Evolutionary conservation across 2,888 invertebrate genomes (phyloP).

Genomic region (Gymnocheta viridis): DNA sequence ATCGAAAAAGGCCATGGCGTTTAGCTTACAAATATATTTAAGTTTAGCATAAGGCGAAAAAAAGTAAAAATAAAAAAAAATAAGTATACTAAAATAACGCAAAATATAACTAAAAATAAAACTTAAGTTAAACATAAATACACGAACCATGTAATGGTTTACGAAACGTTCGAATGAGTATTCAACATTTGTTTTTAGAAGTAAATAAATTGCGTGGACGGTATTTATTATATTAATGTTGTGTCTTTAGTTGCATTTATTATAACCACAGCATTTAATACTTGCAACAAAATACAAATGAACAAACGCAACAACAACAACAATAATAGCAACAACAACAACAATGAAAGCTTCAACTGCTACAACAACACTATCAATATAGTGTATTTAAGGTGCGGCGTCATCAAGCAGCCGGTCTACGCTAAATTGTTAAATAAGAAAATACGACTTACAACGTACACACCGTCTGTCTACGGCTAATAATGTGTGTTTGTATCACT

Average conservation of each 20-base stretch:
- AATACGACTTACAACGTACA: constrained; percentile 23
- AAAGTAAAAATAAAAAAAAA: not conserved
- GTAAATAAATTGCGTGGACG: constrained; percentile 79
- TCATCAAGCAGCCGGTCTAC: constrained; percentile 68
- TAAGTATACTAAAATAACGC: constrained; percentile 42
- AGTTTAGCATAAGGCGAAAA: constrained; percentile 18
- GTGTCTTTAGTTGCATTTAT: constrained; percentile 72
- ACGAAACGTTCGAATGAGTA: constrained; percentile 49
- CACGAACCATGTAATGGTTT: constrained; percentile 40
- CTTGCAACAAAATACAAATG: constrained; percentile 57
- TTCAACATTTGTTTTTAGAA: constrained; percentile 48
- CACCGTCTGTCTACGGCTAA: not conserved
- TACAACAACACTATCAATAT: constrained; percentile 62
- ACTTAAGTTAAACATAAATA: constrained; percentile 2
- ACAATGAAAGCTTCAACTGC: constrained; percentile 25
- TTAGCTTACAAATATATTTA: constrained; percentile 60
- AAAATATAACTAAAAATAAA: constrained; percentile 42
- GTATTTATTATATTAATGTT: constrained; percentile 78
- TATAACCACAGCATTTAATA: constrained; percentile 68
- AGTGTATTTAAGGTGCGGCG: constrained; percentile 69
- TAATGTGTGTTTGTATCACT: constrained; percentile 33
- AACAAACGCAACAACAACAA: constrained; percentile 17
- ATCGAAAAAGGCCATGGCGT: constrained; percentile 58
- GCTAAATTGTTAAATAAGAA: constrained; percentile 49
- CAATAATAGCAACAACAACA: constrained; percentile 22